Conservation (phyloP, 1,140 invertebrate genomes). For the Hyles vespertilio region DNA sequence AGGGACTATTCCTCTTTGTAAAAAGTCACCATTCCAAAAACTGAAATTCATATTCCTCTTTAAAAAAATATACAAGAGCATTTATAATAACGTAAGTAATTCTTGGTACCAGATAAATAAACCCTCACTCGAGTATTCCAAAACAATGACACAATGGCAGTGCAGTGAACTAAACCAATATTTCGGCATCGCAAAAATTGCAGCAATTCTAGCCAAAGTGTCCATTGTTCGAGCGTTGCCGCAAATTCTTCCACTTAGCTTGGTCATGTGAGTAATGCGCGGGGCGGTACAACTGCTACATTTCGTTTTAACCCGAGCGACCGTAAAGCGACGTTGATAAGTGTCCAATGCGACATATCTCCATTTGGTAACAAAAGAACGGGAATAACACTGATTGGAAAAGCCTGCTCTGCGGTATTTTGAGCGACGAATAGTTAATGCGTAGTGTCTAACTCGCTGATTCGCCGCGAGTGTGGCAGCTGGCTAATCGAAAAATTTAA, state of each 20-base stretch:
- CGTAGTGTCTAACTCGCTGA: not conserved
- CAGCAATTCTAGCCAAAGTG: constrained; percentile 10
- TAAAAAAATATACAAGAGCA: too few species aligned
- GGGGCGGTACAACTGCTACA: constrained; percentile 37
- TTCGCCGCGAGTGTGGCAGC: not conserved
- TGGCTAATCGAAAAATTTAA: too few species aligned
- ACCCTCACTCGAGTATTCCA: too few species aligned
- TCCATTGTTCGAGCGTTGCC: constrained; percentile 29
- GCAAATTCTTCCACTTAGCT: constrained; percentile 49
- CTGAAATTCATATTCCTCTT: too few species aligned
- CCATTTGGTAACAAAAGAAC: constrained; percentile 46
- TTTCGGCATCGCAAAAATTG: too few species aligned
- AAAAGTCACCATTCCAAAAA: too few species aligned
- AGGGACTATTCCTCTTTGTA: too few species aligned
- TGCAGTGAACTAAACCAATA: too few species aligned
- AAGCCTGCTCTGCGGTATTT: not conserved
- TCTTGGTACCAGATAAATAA: too few species aligned
- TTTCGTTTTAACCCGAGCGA: constrained; percentile 45
- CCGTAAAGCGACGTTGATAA: constrained; percentile 57
- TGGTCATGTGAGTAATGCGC: constrained; percentile 43
- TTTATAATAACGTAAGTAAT: too few species aligned
- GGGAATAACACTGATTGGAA: constrained; percentile 29
- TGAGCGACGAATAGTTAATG: constrained; percentile 14
- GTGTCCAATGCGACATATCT: constrained; percentile 50
- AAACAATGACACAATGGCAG: too few species aligned